A percentile compares a stretch with the other conserved stretches of the same genome.
phyloP scores from a whole-genome alignment of 2,113 vertebrate genomes.

The Charadrius vociferus region DNA sequence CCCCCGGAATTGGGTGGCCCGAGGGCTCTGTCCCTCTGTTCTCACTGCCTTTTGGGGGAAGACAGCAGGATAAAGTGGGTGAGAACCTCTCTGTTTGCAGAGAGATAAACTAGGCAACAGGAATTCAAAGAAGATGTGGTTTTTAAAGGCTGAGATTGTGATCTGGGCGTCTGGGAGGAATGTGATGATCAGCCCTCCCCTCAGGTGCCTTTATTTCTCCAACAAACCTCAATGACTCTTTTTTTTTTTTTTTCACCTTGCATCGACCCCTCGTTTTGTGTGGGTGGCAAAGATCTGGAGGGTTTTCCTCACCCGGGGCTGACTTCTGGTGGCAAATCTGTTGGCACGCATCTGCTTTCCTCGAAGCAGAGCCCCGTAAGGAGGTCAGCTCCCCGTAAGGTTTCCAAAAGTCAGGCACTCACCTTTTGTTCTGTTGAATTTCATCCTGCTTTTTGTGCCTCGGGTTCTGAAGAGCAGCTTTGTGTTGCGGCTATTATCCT shows the following conservation, averaged over 20 bases:
- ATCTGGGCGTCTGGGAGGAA: neutral
- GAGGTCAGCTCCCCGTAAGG: neutral
- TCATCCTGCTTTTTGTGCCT: neutral
- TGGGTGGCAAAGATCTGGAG: neutral
- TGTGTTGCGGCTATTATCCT: neutral
- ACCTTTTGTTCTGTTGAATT: neutral
- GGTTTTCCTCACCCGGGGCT: neutral
- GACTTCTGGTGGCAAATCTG: neutral
- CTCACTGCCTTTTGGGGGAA: neutral
- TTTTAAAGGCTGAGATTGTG: neutral
- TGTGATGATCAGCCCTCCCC: neutral
- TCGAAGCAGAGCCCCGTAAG: neutral
- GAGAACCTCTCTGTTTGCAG: neutral
- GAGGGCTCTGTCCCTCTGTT: neutral
- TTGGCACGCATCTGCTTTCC: neutral
- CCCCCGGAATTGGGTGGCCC: fast-evolving
- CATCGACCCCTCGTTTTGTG: neutral
- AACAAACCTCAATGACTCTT: neutral
- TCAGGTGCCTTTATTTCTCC: neutral
- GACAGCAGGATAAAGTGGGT: neutral
- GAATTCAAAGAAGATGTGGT: neutral
- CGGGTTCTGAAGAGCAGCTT: neutral
- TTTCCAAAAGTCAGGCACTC: too few species aligned
- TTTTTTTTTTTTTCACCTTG: neutral
- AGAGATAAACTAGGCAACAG: neutral